phyloP scores from a whole-genome alignment of 2,888 invertebrate species.

The Neelides folsomi region DNA sequence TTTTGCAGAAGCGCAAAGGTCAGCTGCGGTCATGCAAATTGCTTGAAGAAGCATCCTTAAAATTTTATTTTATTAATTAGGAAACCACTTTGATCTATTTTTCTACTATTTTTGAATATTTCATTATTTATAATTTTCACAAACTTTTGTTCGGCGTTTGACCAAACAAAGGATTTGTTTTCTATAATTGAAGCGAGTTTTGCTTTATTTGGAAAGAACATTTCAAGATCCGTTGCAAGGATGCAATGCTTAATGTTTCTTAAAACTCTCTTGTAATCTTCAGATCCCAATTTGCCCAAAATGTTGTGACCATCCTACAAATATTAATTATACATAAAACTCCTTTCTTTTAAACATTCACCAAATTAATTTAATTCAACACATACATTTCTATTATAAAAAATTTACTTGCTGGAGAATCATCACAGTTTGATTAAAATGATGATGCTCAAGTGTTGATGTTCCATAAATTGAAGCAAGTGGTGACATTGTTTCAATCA shows the following conservation, averaged over 20 bases:
- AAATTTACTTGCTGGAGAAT: conserved; percentile 59
- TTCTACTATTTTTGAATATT: background rate
- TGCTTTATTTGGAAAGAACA: conserved; percentile 63
- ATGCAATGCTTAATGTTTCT: conserved; percentile 67
- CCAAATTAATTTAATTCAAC: background rate
- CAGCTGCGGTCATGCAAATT: conserved; percentile 69
- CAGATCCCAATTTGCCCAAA: conserved; percentile 54
- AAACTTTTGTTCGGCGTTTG: conserved; percentile 44
- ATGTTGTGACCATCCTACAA: conserved; percentile 73
- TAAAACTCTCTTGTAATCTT: conserved; percentile 63
- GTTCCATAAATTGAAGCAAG: conserved; percentile 72
- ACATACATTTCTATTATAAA: background rate
- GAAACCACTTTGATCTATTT: conserved; percentile 2
- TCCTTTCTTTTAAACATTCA: background rate
- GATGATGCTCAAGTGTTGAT: conserved; percentile 67
- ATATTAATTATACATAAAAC: conserved; percentile 11
- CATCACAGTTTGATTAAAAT: conserved; percentile 75
- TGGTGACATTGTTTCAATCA: conserved; percentile 68
- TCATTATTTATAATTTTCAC: background rate
- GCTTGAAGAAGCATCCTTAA: conserved; percentile 54
- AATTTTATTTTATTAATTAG: conserved; percentile 4
- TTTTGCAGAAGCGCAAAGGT: conserved; percentile 69
- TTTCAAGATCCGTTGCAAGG: conserved; percentile 67
- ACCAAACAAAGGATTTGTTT: conserved; percentile 51
- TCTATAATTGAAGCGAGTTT: conserved; percentile 46